A percentile compares a stretch with the other conserved stretches of the same genome.
Evolutionary conservation across 2,888 invertebrate genomes (phyloP).

Genomic region (Eristalis pertinax): DNA sequence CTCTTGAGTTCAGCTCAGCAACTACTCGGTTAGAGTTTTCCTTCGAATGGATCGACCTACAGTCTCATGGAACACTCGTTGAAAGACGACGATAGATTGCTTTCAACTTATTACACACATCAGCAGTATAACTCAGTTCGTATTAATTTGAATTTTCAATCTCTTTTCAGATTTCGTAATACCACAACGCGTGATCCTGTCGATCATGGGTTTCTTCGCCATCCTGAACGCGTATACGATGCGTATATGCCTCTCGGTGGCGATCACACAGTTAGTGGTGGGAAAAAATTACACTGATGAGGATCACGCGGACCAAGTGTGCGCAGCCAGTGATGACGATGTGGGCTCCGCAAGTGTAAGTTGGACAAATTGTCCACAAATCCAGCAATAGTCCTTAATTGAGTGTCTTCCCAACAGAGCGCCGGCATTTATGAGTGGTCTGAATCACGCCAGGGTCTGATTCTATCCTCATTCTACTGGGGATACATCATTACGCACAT

Average conservation of each 20-base stretch:
- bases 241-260: constrained; percentile 87
- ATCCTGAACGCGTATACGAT: constrained; percentile 89
- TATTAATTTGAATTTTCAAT: not conserved
- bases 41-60: too few species aligned
- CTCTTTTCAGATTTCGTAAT: constrained; percentile 76
- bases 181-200: constrained; percentile 86
- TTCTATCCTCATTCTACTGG: constrained; percentile 92
- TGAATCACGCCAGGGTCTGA: constrained; percentile 87
- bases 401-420: not conserved
- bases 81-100: too few species aligned
- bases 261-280: constrained; percentile 87
- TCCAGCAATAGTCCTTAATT: not conserved
- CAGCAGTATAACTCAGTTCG: too few species aligned
- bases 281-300: constrained; percentile 75
- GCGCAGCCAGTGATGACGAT: constrained; percentile 74
- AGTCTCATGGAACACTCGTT: too few species aligned
- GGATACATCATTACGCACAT: constrained; percentile 92
- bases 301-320: constrained; percentile 73
- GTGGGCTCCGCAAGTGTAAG: constrained; percentile 46
- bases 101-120: too few species aligned
- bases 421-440: constrained; percentile 84
- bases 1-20: too few species aligned
- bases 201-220: constrained; percentile 88
- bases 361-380: not conserved
- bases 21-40: too few species aligned